phyloP scores from a whole-genome alignment of 1,140 invertebrate species.

The Helicoverpa zea region DNA sequence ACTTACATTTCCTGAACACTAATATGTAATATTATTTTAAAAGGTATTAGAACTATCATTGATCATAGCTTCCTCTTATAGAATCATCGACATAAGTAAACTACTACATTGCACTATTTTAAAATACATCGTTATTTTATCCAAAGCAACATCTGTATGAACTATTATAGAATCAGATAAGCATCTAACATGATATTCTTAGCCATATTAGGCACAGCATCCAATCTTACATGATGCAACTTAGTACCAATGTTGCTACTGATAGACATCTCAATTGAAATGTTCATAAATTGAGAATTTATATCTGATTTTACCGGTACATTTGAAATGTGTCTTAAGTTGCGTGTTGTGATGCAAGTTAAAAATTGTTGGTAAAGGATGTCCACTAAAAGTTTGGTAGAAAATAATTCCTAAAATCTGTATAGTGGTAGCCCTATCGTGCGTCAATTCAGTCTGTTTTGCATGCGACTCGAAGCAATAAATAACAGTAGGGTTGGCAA shows the following conservation, averaged over 20 bases:
- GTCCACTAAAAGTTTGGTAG: background rate
- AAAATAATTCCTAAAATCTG: background rate
- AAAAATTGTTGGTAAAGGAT: background rate
- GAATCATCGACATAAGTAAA: no score
- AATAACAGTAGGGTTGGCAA: slow-evolving; percentile 58
- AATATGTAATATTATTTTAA: no score
- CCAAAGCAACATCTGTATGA: no score
- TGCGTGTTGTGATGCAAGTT: background rate
- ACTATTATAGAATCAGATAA: no score
- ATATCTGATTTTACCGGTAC: background rate
- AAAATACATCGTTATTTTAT: no score
- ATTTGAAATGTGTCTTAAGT: background rate
- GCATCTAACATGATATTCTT: no score
- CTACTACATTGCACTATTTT: no score
- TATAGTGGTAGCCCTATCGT: slow-evolving; percentile 48
- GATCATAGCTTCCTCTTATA: no score
- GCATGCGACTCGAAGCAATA: slow-evolving; percentile 57
- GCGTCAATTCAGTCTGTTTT: slow-evolving; percentile 59
- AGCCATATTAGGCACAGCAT: background rate
- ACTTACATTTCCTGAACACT: no score
- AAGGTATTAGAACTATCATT: no score
- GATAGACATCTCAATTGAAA: background rate
- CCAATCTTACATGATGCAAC: background rate
- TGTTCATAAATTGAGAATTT: background rate
- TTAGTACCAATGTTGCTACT: background rate